Evolutionary conservation across 2,797 vertebrate species (phyloP), one percentile per base, ranked within the genome.

Genomic region (Cuculus canorus): DNA sequence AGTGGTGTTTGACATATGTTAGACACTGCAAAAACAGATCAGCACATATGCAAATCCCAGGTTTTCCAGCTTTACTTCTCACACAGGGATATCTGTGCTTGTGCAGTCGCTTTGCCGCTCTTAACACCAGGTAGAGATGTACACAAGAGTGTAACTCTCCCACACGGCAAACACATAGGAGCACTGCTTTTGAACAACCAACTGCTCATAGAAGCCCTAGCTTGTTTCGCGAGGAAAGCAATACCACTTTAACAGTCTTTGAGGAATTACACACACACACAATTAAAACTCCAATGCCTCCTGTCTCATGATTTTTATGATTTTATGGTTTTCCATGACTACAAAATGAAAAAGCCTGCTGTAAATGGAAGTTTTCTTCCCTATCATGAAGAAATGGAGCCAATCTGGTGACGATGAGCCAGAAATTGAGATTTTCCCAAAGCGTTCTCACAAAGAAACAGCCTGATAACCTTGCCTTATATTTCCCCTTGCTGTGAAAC

Each of bases 1-100:
- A 37, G 43, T 0, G 2, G 43, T 5, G 1, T 16, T 30, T 63
- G 23, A 9, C 19, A 14, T 4, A 3, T 6, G 7, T 41, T 10
- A 48, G 33, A 15, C 1, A 1, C 21, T 24, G 16, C 15, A 41
- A 41, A 72, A 47, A n/a, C 43, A 50, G 9, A 80, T 30, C 8
- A 18, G 32, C 32, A 43, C 16, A 17, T 5, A 4, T 11, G 12
- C 47, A 53, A 37, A 10, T 25, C 37, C 24, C 50, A 47, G n/a
- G 18, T 28, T 69, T 57, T 57, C 15, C 61, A 63, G 28, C 21
- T 60, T 50, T 21, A 4, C 17, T 76, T 71, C 32, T 54, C 11
- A 21, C 30, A 39, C 8, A n/a, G 10, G 9, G 21, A 70, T 53
- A 25, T 32, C 28, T 37, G 48, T 27, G 24, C 13, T 23, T n/a